These are phyloP conservation scores for Urophycis tenuis DNA, from an alignment of 2,797 vertebrate genomes.

Conservation along the genomic window DNA sequence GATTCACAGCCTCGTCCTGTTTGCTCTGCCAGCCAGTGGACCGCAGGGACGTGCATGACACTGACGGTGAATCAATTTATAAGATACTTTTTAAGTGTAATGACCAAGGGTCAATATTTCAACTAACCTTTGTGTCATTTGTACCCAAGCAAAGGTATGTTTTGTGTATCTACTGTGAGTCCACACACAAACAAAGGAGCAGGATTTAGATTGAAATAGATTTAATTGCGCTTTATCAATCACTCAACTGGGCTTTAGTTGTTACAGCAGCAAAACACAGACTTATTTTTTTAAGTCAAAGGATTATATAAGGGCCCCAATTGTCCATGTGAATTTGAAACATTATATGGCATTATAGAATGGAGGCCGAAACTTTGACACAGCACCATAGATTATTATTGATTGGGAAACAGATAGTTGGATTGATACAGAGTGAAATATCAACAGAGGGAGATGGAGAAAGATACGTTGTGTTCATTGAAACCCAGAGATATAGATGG, in stretches of 20 bases:
- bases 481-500: too few relatives aligned
- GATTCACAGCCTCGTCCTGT: constrained; percentile 67
- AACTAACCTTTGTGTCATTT: background rate
- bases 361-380: too few relatives aligned
- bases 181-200: background rate
- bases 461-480: too few relatives aligned
- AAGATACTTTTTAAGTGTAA: background rate
- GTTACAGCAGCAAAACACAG: background rate
- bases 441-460: too few relatives aligned
- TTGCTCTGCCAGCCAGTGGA: constrained; percentile 69
- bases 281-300: background rate
- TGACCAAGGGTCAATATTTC: background rate
- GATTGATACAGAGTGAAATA: too few relatives aligned
- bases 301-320: too few relatives aligned
- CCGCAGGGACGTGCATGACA: constrained; percentile 58
- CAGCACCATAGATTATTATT: too few relatives aligned
- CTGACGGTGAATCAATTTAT: constrained; percentile 55
- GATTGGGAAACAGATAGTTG: too few relatives aligned
- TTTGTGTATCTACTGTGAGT: background rate
- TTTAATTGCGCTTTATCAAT: background rate
- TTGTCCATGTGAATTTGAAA: too few relatives aligned
- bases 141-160: background rate
- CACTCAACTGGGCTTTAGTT: background rate
- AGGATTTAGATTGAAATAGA: background rate
- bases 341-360: too few relatives aligned